phyloP scores from a whole-genome alignment of 2,797 vertebrate genomes.

The Hippoglossus hippoglossus region DNA sequence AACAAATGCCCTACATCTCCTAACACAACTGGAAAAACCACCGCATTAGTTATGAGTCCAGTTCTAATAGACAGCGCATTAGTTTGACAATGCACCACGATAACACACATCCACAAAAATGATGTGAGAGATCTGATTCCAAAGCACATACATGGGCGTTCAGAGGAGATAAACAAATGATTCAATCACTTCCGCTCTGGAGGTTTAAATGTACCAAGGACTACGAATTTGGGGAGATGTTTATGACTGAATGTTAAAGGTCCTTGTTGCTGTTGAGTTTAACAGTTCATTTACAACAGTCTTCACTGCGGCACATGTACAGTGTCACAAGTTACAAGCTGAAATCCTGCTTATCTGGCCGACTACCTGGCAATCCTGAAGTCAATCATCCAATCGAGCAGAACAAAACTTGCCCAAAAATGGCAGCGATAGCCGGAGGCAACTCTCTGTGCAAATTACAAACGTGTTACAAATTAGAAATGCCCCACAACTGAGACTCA shows the following conservation, averaged over 20 bases:
- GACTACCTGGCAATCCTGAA: slow-evolving; percentile 45
- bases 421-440: slow-evolving; percentile 49
- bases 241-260: slow-evolving; percentile 18
- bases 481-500: slow-evolving; percentile 42
- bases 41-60: background rate
- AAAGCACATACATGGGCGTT: slow-evolving; percentile 1
- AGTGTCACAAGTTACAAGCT: slow-evolving; percentile 27
- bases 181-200: background rate
- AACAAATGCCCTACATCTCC: slow-evolving; percentile 2
- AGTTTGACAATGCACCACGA: slow-evolving; percentile 12
- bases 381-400: slow-evolving; percentile 71
- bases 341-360: slow-evolving; percentile 32
- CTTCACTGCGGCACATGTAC: slow-evolving; percentile 17
- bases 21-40: slow-evolving; percentile 1
- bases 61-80: slow-evolving; percentile 21
- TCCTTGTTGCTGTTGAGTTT: slow-evolving; percentile 4
- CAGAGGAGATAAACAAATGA: slow-evolving; percentile 3
- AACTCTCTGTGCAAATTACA: slow-evolving; percentile 56
- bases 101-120: slow-evolving; percentile 4
- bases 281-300: slow-evolving; percentile 33
- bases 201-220: background rate
- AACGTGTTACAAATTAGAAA: slow-evolving; percentile 23
- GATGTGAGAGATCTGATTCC: slow-evolving; percentile 6
- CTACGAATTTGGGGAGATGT: background rate
- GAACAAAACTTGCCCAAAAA: slow-evolving; percentile 59